These are phyloP conservation scores for Oryctes rhinoceros DNA, from an alignment of 1,140 invertebrate genomes.

Conservation along the genomic window DNA sequence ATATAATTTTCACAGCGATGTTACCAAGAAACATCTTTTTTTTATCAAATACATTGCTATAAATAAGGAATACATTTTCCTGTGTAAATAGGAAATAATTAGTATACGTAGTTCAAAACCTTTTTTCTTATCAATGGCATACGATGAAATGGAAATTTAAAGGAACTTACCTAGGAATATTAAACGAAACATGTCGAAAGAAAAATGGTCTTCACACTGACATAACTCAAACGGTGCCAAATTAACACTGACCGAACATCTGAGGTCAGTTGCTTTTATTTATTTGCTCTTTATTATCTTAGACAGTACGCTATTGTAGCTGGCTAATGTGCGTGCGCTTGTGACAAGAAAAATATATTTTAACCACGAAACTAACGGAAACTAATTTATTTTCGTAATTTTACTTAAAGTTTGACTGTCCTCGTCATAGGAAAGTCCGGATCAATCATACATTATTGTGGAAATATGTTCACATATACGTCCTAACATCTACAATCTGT, in stretches of 20 bases:
- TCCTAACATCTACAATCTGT: no score
- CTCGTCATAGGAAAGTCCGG: constrained; percentile 10
- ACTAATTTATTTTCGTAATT: background rate
- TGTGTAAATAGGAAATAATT: no score
- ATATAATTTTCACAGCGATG: no score
- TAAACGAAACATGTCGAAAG: background rate
- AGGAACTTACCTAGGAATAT: background rate
- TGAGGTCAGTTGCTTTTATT: constrained; percentile 26
- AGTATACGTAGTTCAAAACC: no score
- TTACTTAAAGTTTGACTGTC: background rate
- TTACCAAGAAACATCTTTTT: no score
- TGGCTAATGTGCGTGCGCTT: background rate
- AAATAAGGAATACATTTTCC: no score
- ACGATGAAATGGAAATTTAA: no score
- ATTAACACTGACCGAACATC: constrained; percentile 24
- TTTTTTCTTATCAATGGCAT: no score
- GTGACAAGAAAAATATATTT: background rate
- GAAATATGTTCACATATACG: no score
- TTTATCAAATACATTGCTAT: no score
- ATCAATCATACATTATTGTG: background rate
- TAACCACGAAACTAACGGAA: constrained; percentile 15
- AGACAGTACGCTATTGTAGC: background rate
- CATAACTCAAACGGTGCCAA: background rate
- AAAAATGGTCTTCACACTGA: background rate
- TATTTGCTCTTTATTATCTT: background rate